Percentiles rank a stretch among this genome's conserved stretches.
These are phyloP conservation scores for Helleia helle DNA, from an alignment of 2,888 invertebrate species.

Conservation along the genomic window DNA sequence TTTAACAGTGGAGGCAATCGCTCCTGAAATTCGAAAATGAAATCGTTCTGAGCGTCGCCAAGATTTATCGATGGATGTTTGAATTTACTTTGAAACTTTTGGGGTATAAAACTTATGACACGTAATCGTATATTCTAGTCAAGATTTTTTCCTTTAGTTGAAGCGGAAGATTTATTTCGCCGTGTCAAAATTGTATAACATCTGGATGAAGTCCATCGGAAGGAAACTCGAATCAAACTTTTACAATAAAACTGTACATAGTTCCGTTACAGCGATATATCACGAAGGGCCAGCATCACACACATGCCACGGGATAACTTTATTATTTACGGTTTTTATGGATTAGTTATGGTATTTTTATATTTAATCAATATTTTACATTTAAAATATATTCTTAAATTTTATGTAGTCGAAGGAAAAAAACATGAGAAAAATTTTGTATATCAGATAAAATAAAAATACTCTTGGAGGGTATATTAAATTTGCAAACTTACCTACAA, in stretches of 20 bases:
- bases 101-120: slow-evolving; percentile 72
- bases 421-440: too few species aligned
- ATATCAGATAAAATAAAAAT: too few species aligned
- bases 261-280: slow-evolving; percentile 8
- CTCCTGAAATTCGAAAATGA: slow-evolving; percentile 75
- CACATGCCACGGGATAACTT: background rate
- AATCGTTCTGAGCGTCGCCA: slow-evolving; percentile 71
- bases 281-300: background rate
- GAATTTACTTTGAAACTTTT: slow-evolving; percentile 72
- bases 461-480: too few species aligned
- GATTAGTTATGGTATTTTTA: too few species aligned
- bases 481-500: too few species aligned
- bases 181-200: slow-evolving; percentile 12
- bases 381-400: too few species aligned
- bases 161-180: slow-evolving; percentile 11
- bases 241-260: slow-evolving; percentile 11
- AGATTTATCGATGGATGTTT: slow-evolving; percentile 74
- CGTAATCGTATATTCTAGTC: slow-evolving; percentile 68
- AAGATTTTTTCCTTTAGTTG: slow-evolving; percentile 25
- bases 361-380: too few species aligned
- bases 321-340: too few species aligned
- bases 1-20: slow-evolving; percentile 74
- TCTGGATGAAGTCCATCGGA: slow-evolving; percentile 12
- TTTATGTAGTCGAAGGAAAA: too few species aligned
- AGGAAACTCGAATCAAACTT: slow-evolving; percentile 12